phyloP scores from a whole-genome alignment of 2,797 vertebrate species.

The Emys orbicularis region DNA sequence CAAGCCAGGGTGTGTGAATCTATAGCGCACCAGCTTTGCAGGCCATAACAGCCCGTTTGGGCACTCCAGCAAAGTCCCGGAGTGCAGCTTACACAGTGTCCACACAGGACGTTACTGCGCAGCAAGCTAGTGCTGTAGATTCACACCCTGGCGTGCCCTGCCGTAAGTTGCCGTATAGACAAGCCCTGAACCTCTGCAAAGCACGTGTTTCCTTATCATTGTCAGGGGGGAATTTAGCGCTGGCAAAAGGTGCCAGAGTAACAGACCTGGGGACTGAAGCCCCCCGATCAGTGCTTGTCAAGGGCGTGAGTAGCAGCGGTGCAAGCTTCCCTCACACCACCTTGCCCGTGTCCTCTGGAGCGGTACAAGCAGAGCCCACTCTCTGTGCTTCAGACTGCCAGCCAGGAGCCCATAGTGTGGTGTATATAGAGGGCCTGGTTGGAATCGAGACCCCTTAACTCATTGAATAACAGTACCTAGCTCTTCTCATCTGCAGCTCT shows the following conservation, averaged over 20 bases:
- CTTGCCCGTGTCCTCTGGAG: neutral
- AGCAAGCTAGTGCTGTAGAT: neutral
- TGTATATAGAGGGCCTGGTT: neutral
- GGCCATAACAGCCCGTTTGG: neutral
- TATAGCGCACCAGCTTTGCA: too few relatives aligned
- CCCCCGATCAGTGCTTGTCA: fast-evolving
- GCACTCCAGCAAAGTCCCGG: neutral
- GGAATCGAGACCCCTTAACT: neutral
- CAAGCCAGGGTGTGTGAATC: neutral
- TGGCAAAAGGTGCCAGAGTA: fast-evolving
- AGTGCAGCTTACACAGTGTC: neutral
- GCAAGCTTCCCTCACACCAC: neutral
- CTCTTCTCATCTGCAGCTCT: neutral
- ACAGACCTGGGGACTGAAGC: neutral
- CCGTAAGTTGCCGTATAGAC: neutral
- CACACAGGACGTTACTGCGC: neutral
- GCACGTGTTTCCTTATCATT: neutral
- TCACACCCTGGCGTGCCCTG: neutral
- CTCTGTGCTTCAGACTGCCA: neutral
- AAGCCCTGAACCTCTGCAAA: fast-evolving
- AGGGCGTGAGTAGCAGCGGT: neutral
- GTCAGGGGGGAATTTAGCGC: neutral
- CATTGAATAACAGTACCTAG: neutral
- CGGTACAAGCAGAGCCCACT: neutral
- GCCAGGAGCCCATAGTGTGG: neutral